Percentiles rank a stretch among this genome's conserved stretches.
These are phyloP conservation scores for Cyclopterus lumpus DNA, from an alignment of 2,797 vertebrate genomes.

Conservation along the genomic window DNA sequence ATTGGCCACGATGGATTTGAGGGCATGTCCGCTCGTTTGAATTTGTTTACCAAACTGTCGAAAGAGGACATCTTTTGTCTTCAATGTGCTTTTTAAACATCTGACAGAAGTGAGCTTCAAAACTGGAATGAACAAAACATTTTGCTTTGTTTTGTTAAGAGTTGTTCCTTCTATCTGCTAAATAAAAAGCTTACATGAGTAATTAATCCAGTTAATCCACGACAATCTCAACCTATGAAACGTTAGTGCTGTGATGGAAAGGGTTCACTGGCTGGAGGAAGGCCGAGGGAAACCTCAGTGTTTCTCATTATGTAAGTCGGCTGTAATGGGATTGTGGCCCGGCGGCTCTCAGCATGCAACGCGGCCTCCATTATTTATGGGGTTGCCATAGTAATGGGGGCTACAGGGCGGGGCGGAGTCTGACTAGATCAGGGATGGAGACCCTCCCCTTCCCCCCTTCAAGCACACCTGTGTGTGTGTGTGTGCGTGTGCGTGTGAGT, in stretches of 20 bases:
- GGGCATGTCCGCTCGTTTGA: too few relatives aligned
- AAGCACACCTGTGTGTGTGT: conserved; percentile 54
- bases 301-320: conserved; percentile 31
- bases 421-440: conserved; percentile 56
- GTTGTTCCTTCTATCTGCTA: background rate
- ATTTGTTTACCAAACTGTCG: too few relatives aligned
- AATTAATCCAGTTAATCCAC: background rate
- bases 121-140: background rate
- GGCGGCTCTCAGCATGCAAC: conserved; percentile 65
- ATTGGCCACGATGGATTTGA: too few relatives aligned
- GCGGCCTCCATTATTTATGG: conserved; percentile 74
- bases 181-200: background rate
- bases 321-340: conserved; percentile 37
- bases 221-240: background rate
- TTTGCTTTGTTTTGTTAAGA: too few relatives aligned
- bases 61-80: background rate
- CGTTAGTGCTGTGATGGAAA: background rate
- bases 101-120: background rate
- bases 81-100: background rate
- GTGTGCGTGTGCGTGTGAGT: conserved; percentile 29
- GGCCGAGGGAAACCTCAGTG: conserved; percentile 14
- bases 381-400: conserved; percentile 43
- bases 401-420: conserved; percentile 46
- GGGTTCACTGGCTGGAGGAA: background rate
- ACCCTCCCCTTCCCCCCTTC: conserved; percentile 1